These are phyloP conservation scores for Aelia acuminata DNA, from an alignment of 2,888 invertebrate species.

Conservation along the genomic window DNA sequence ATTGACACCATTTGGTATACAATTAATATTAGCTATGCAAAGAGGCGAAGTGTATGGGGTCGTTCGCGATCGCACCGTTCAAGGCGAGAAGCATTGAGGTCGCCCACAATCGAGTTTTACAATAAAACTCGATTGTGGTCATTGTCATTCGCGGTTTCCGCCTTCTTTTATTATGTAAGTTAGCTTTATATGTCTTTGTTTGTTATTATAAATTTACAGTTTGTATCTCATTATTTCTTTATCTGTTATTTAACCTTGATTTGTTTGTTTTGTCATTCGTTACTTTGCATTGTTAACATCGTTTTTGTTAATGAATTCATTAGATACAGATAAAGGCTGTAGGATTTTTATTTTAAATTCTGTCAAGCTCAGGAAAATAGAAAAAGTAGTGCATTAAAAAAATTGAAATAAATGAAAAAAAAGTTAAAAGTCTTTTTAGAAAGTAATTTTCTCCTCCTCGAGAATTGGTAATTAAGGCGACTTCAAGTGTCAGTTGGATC, in stretches of 20 bases:
- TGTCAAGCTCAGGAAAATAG: not conserved
- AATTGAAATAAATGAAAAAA: too few species aligned
- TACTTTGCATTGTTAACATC: not conserved
- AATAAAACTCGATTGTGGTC: constrained; percentile 7
- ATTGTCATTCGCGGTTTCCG: not conserved
- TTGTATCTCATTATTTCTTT: not conserved
- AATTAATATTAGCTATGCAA: not conserved
- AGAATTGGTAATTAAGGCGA: not conserved
- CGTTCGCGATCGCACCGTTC: not conserved
- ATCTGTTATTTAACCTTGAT: not conserved
- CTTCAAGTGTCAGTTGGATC: not conserved
- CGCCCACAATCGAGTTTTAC: constrained; percentile 22
- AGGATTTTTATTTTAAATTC: not conserved
- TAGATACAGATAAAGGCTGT: too few species aligned
- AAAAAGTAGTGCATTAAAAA: not conserved
- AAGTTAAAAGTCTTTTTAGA: not conserved
- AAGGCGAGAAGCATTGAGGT: not conserved
- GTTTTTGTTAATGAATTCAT: too few species aligned
- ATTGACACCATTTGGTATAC: not conserved
- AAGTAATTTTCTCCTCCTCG: not conserved
- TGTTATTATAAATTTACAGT: not conserved
- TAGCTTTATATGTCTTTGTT: not conserved
- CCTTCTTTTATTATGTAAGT: constrained; percentile 31
- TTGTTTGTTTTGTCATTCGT: not conserved
- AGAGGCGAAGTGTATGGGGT: not conserved